Evolutionary conservation across 2,797 vertebrate species (phyloP).

Genomic region (Sciaenops ocellatus): DNA sequence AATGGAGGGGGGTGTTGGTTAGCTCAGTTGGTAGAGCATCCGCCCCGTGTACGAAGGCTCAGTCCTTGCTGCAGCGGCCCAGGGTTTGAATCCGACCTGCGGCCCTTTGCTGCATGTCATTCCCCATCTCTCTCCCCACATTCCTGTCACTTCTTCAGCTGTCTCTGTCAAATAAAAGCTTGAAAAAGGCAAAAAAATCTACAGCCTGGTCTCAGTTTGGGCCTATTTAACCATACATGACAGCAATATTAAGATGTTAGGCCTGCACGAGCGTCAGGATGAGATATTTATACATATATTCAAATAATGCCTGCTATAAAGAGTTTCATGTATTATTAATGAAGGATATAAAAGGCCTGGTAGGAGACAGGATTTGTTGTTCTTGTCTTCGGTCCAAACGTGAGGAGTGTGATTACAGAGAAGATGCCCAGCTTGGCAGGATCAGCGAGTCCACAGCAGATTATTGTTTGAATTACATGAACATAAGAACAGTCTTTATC

Average conservation of each 20-base stretch:
- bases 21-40: no score
- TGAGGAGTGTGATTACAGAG: conserved; percentile 73
- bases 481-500: conserved; percentile 74
- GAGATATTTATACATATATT: not conserved
- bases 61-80: no score
- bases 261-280: not conserved
- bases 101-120: no score
- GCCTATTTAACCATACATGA: not conserved
- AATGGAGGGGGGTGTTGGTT: no score
- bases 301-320: not conserved
- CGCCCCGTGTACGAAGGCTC: no score
- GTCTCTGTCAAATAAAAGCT: no score
- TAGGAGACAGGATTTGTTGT: conserved; percentile 30
- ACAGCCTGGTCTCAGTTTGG: not conserved
- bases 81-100: no score
- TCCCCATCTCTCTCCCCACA: no score
- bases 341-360: conserved; percentile 7
- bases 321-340: conserved; percentile 12
- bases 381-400: conserved; percentile 40
- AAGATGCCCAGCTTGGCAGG: conserved; percentile 58
- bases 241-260: not conserved
- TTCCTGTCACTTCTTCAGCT: no score
- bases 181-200: no score
- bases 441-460: conserved; percentile 66
- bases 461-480: conserved; percentile 77